phyloP scores from a whole-genome alignment of 1,140 invertebrate genomes.

The Popillia japonica region DNA sequence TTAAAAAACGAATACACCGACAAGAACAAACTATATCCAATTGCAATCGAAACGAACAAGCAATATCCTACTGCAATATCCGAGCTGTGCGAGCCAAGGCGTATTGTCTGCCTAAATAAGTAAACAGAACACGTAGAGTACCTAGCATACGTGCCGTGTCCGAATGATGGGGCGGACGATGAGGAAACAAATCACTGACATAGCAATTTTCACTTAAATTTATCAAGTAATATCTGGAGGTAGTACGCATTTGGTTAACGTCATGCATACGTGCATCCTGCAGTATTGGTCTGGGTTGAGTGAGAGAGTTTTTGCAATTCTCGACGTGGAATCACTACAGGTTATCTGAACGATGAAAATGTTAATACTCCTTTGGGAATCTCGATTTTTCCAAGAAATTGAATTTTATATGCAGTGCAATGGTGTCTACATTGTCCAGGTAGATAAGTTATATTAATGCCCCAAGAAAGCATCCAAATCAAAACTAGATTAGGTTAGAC shows the following conservation, averaged over 20 bases:
- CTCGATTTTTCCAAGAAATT: too few relatives aligned
- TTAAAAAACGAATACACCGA: neutral
- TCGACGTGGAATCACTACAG: too few relatives aligned
- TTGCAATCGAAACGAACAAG: constrained; percentile 11
- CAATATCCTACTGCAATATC: neutral
- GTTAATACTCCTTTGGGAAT: too few relatives aligned
- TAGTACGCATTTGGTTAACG: neutral
- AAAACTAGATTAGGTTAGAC: too few relatives aligned
- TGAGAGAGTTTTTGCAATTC: too few relatives aligned
- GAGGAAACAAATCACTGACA: neutral
- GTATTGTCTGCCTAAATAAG: constrained; percentile 5
- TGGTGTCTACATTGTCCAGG: too few relatives aligned
- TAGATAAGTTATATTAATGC: too few relatives aligned
- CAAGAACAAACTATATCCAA: constrained; percentile 11
- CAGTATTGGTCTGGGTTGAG: too few relatives aligned
- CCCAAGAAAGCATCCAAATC: too few relatives aligned
- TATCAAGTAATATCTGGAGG: neutral
- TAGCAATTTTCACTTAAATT: constrained; percentile 12
- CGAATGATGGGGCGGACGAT: neutral
- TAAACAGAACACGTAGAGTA: neutral
- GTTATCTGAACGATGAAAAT: too few relatives aligned
- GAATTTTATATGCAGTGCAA: too few relatives aligned
- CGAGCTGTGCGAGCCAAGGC: neutral
- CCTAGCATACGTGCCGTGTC: neutral
- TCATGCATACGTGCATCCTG: too few relatives aligned